Evolutionary conservation across 2,797 vertebrate genomes (phyloP).

Genomic region (Epinephelus awoara): DNA sequence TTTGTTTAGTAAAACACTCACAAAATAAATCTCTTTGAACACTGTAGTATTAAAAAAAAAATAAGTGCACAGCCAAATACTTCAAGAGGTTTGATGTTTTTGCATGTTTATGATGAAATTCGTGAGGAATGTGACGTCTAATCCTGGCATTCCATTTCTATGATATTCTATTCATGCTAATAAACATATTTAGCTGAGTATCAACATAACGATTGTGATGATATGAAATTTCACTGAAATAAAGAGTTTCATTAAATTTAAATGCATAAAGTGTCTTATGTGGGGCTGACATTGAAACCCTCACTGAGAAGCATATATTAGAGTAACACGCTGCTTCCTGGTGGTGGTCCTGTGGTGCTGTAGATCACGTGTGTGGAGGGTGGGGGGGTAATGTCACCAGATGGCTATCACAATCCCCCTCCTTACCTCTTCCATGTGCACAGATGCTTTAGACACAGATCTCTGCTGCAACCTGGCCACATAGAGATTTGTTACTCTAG

Average conservation of each 20-base stretch:
- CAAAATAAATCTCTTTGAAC: neutral
- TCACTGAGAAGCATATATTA: neutral
- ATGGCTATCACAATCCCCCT: constrained; percentile 54
- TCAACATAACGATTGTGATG: neutral
- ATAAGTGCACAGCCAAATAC: no score
- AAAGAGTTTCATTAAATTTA: neutral
- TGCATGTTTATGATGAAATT: no score
- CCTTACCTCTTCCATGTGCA: constrained; percentile 29
- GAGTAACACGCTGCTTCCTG: constrained; percentile 5
- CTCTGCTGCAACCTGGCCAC: constrained; percentile 25
- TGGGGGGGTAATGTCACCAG: constrained; percentile 50
- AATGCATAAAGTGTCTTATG: neutral
- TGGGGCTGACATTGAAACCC: neutral
- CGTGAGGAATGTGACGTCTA: no score
- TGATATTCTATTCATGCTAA: no score
- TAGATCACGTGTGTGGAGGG: constrained; percentile 9
- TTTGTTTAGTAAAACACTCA: neutral
- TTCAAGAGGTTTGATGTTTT: no score
- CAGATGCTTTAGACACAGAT: constrained; percentile 49
- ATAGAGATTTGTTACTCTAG: constrained; percentile 22
- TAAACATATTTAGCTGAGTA: neutral
- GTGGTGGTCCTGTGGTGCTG: constrained; percentile 5
- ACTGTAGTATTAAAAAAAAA: neutral
- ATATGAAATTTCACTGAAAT: constrained; percentile 6
- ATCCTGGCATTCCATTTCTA: no score